These are phyloP conservation scores for Camponotus pennsylvanicus DNA, from an alignment of 1,140 invertebrate genomes.

Conservation along the genomic window DNA sequence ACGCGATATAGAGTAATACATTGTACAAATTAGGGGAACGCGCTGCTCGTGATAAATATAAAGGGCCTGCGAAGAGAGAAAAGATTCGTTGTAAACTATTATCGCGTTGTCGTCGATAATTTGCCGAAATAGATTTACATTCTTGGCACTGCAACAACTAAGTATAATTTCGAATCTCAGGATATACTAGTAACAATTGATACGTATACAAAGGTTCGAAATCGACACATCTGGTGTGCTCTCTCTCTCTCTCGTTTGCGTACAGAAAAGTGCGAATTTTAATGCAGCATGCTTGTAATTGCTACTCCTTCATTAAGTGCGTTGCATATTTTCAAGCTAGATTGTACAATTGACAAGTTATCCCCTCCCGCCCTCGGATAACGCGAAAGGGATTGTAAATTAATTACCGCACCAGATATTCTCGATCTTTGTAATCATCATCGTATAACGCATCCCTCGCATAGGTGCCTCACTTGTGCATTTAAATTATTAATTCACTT, in stretches of 20 bases:
- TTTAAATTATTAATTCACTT: not conserved
- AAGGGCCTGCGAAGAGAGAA: not conserved
- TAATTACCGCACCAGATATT: not conserved
- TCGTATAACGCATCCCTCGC: not conserved
- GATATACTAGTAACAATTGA: conserved; percentile 65
- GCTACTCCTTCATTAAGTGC: not conserved
- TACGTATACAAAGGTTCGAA: conserved; percentile 1
- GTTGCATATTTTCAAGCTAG: conserved; percentile 3
- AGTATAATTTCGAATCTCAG: conserved; percentile 78
- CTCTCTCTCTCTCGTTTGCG: not conserved
- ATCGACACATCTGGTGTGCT: not conserved
- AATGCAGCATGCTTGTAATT: not conserved
- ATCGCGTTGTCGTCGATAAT: conserved; percentile 4
- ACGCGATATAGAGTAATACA: conserved; percentile 33
- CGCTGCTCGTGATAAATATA: conserved; percentile 18
- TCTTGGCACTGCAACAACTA: conserved; percentile 9
- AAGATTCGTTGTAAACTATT: not conserved
- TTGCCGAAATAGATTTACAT: not conserved
- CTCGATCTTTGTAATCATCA: conserved; percentile 11
- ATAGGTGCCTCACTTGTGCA: not conserved
- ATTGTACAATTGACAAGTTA: conserved; percentile 37
- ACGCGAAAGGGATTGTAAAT: conserved; percentile 40
- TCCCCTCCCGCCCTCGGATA: not conserved
- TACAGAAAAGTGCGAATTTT: not conserved
- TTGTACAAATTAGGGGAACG: conserved; percentile 65